These are phyloP conservation scores for Neomicropteryx cornuta DNA, from an alignment of 1,140 invertebrate species.

Conservation along the genomic window DNA sequence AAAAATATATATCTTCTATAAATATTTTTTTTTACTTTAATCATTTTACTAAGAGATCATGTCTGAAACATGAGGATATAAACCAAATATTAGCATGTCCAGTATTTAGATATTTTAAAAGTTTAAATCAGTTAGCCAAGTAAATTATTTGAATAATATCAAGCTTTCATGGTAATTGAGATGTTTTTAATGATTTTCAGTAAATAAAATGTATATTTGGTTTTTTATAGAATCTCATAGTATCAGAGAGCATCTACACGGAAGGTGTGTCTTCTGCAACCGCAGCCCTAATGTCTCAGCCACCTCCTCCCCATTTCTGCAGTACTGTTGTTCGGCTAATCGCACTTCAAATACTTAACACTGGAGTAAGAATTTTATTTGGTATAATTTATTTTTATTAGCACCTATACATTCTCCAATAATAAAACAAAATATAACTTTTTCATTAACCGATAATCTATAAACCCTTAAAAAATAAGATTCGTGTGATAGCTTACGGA, in stretches of 20 bases:
- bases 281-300: constrained; percentile 70
- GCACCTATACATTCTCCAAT: not conserved
- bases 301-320: constrained; percentile 87
- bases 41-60: too few relatives aligned
- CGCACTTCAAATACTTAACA: constrained; percentile 84
- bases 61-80: too few relatives aligned
- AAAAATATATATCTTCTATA: too few relatives aligned
- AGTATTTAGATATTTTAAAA: too few relatives aligned
- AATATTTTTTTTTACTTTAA: too few relatives aligned
- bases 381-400: constrained; percentile 1
- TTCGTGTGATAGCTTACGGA: too few relatives aligned
- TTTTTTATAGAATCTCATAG: constrained; percentile 58
- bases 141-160: too few relatives aligned
- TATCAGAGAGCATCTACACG: constrained; percentile 53
- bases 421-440: constrained; percentile 2
- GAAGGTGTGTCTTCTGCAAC: constrained; percentile 66
- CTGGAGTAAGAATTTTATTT: constrained; percentile 57
- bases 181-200: constrained; percentile 6
- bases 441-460: constrained; percentile 2
- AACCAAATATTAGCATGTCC: too few relatives aligned
- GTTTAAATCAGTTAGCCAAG: too few relatives aligned
- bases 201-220: constrained; percentile 7
- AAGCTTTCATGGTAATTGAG: too few relatives aligned
- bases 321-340: constrained; percentile 91
- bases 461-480: too few relatives aligned